phyloP scores from a whole-genome alignment of 2,797 vertebrate genomes.

The Parambassis ranga region DNA sequence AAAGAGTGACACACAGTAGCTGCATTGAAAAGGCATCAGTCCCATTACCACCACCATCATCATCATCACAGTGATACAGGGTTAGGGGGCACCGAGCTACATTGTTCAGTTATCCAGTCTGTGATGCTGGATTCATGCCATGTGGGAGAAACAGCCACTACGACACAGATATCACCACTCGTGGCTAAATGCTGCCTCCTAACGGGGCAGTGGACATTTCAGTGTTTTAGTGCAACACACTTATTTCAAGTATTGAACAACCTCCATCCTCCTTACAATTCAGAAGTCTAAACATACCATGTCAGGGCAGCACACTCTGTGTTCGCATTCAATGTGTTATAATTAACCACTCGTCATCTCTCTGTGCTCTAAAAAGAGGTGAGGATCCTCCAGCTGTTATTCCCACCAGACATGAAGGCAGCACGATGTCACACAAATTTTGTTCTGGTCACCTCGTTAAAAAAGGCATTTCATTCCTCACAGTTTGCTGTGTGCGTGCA shows the following conservation, averaged over 20 bases:
- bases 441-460: conserved; percentile 18
- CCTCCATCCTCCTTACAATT: not conserved
- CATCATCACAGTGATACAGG: conserved; percentile 54
- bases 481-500: conserved; percentile 11
- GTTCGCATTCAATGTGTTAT: no score
- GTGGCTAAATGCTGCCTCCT: not conserved
- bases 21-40: conserved; percentile 60
- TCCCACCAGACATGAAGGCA: conserved; percentile 30
- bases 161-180: not conserved
- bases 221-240: not conserved
- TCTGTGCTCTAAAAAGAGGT: not conserved
- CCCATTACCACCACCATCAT: conserved; percentile 20
- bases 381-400: not conserved
- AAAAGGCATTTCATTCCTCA: conserved; percentile 44
- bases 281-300: not conserved
- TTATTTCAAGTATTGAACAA: not conserved
- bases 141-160: not conserved
- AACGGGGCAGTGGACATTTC: not conserved
- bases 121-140: conserved; percentile 35
- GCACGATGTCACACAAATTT: conserved; percentile 15
- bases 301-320: not conserved
- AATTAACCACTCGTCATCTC: not conserved
- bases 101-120: conserved; percentile 42
- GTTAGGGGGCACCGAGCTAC: conserved; percentile 53
- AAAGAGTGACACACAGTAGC: conserved; percentile 12